Base-by-base conservation (phyloP, 2,113 vertebrate species). In the Aspidoscelis tigris region DNA sequence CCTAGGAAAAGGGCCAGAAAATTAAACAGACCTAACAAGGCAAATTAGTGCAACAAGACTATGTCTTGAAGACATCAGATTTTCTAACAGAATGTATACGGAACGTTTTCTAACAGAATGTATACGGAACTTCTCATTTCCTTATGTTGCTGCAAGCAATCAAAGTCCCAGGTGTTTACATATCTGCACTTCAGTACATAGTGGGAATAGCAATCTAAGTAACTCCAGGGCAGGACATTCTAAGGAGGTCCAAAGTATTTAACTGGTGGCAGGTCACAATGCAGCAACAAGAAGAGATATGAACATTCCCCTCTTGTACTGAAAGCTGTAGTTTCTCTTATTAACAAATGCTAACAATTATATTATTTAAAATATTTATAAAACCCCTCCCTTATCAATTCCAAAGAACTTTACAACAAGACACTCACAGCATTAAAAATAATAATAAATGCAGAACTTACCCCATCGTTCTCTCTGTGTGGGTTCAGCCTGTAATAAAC, bases 401-500 rank as follows among this genome's bases (percentile, higher is more conserved):
- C 18, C 18, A 61, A 61, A 16, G 58, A 61, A 61, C 12, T 61
- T 61, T 61, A 61, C 58, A 61, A 61, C 14, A 61, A 61, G 58
- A 61, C 33, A 33, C 33, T 33, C 33, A 33, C 33, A 33, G 33
- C 33, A 33, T 33, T 33, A 33, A 33, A 33, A 33, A 33, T 33
- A 33, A 61, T 16, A 61, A 61, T 61, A 92, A 95, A 93, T 89
- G 43, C 1, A 80, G 81, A 92, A 98, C 98, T 99, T 96, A 99
- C 98, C 97, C 97, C 98, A 90, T 99, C 98, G 91, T 95, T 99
- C 90, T 99, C 98, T 96, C 97, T 97, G 95, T 98, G 97, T 90
- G 98, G 99, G 95, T 97, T 99, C 95, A 99, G 96, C 91, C 97
- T 97, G 96, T 96, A 98, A 96, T 99, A 99, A 92, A 99, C 98